Conservation (phyloP, 1,140 invertebrate genomes). For the Phymorhynchus buccinoides region DNA sequence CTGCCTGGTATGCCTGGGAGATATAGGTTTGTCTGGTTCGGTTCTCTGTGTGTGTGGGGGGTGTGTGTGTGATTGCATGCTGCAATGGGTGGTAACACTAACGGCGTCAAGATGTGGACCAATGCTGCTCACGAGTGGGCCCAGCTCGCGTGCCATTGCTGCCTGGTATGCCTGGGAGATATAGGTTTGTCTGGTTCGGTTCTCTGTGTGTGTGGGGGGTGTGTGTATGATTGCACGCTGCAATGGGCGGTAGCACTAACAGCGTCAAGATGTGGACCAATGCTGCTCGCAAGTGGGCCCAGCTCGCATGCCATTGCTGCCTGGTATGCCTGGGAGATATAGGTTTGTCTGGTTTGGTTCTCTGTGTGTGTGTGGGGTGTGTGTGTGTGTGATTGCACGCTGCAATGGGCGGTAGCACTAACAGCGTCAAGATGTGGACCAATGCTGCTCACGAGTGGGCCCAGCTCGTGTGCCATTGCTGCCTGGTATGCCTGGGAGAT, state of each 20-base stretch:
- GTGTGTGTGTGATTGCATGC: too few species aligned
- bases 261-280: constrained; percentile 57
- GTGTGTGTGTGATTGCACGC: too few species aligned
- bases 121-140: constrained; percentile 77
- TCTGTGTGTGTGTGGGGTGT: too few species aligned
- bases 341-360: constrained; percentile 77
- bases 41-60: too few species aligned
- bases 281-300: constrained; percentile 77
- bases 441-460: constrained; percentile 77
- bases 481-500: constrained; percentile 87
- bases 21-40: constrained; percentile 79
- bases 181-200: constrained; percentile 79
- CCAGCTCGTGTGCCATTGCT: constrained; percentile 83
- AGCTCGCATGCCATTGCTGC: constrained; percentile 84
- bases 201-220: too few species aligned
- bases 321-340: constrained; percentile 88
- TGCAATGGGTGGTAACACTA: too few species aligned
- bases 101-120: constrained; percentile 56
- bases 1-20: constrained; percentile 86
- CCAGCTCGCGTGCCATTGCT: constrained; percentile 83
- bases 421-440: constrained; percentile 57
- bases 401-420: constrained; percentile 38
- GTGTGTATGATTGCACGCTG: too few species aligned
- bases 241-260: constrained; percentile 33
- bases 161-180: constrained; percentile 87